A percentile compares a stretch with the other conserved stretches of the same genome.
Conservation (phyloP, 2,888 invertebrate species). For the Dendrolimus houi region DNA sequence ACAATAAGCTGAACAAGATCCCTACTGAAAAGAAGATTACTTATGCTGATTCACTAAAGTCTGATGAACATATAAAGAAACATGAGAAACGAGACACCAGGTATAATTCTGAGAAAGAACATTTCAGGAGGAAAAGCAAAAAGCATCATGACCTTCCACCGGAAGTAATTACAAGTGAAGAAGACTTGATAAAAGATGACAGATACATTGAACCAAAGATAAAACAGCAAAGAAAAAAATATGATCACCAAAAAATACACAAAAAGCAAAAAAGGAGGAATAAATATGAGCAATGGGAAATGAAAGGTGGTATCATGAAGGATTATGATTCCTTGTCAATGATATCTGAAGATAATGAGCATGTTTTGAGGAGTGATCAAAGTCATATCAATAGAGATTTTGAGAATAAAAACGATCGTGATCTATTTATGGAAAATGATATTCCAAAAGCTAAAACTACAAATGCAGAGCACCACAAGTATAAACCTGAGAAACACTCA, state of each 20-base stretch:
- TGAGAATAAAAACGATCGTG: constrained; percentile 28
- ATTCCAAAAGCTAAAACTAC: constrained; percentile 6
- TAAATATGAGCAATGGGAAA: constrained; percentile 65
- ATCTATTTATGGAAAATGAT: constrained; percentile 25
- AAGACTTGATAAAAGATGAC: constrained; percentile 55
- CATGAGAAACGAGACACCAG: constrained; percentile 3
- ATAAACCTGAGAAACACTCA: constrained; percentile 15
- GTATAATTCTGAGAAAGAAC: background rate
- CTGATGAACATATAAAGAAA: constrained; percentile 16
- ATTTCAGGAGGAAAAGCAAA: constrained; percentile 8
- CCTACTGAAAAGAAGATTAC: constrained; percentile 32
- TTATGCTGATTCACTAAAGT: constrained; percentile 57
- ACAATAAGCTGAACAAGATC: background rate
- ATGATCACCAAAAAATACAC: constrained; percentile 47
- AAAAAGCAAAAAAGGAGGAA: constrained; percentile 61
- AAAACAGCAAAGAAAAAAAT: constrained; percentile 50
- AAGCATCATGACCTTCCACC: constrained; percentile 22
- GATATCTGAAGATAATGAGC: constrained; percentile 37
- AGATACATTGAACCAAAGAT: constrained; percentile 44
- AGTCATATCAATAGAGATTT: constrained; percentile 12
- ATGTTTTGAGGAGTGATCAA: constrained; percentile 6
- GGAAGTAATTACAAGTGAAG: constrained; percentile 71
- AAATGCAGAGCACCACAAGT: constrained; percentile 11
- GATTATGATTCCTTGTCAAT: constrained; percentile 53
- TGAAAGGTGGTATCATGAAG: constrained; percentile 57